A percentile compares a stretch with the other conserved stretches of the same genome.
Evolutionary conservation across 2,888 invertebrate genomes (phyloP).

Genomic region (Anaspis maculata): DNA sequence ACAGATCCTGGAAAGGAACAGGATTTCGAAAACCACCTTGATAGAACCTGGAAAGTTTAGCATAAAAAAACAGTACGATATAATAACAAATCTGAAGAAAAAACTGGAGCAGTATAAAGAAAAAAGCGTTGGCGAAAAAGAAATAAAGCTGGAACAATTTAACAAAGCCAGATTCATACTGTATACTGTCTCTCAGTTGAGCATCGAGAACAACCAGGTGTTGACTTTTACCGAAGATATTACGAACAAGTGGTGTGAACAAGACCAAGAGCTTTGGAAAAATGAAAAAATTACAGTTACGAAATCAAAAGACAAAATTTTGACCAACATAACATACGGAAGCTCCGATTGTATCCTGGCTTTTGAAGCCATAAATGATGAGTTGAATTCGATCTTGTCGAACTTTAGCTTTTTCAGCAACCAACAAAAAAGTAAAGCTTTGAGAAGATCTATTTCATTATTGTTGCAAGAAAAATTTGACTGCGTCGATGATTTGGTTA

Average conservation of each 20-base stretch:
- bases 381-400: neutral
- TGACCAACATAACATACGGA: constrained; percentile 1
- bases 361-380: neutral
- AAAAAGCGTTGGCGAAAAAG: no score
- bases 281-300: neutral
- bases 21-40: neutral
- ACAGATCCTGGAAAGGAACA: neutral
- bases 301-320: neutral
- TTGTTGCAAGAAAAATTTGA: constrained; percentile 2
- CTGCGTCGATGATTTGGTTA: neutral
- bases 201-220: neutral
- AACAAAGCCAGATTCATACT: constrained; percentile 2
- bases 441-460: neutral
- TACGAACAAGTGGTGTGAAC: constrained; percentile 1
- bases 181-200: constrained; percentile 1
- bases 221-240: constrained; percentile 1
- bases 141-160: no score
- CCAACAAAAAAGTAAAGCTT: constrained; percentile 1
- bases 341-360: no score
- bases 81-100: neutral
- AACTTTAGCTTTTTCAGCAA: constrained; percentile 1
- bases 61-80: constrained; percentile 1
- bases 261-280: neutral
- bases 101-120: no score
- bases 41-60: constrained; percentile 2